Evolutionary conservation across 2,797 vertebrate species (phyloP).

Genomic region (Pyrocephalus nanus): DNA sequence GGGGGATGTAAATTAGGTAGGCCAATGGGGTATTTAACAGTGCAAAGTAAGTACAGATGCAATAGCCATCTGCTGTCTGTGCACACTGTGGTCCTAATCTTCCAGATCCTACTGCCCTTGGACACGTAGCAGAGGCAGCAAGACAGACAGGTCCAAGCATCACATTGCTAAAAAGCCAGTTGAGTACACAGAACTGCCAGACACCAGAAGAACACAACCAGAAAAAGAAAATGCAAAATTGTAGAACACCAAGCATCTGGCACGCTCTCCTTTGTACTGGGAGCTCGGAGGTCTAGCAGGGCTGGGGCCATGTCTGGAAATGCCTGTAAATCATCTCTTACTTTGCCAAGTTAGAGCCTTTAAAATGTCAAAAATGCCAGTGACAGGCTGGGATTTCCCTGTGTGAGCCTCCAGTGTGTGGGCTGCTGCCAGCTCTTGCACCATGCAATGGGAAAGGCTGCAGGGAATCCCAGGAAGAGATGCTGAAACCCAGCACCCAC

Average conservation of each 20-base stretch:
- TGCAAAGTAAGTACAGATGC: conserved; percentile 41
- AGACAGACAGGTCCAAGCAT: background rate
- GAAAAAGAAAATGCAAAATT: background rate
- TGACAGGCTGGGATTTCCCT: conserved; percentile 1
- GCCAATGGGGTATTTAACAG: conserved; percentile 40
- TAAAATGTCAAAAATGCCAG: conserved; percentile 4
- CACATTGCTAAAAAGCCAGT: background rate
- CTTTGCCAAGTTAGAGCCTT: conserved; percentile 14
- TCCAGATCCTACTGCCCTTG: background rate
- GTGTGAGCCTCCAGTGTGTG: background rate
- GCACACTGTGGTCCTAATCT: background rate
- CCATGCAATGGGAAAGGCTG: accelerated
- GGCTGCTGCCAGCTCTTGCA: background rate
- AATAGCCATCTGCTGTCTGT: conserved; percentile 51
- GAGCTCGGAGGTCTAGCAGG: background rate
- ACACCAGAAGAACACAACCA: background rate
- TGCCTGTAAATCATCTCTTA: conserved; percentile 24
- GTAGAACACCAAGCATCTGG: background rate
- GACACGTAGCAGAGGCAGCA: background rate
- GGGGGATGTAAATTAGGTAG: conserved; percentile 15
- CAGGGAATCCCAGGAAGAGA: background rate
- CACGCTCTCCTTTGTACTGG: background rate
- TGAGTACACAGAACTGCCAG: background rate
- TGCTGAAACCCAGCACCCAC: accelerated
- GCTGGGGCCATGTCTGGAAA: background rate